Conservation (phyloP, 2,888 invertebrate genomes). For the Alsophila aescularia region DNA sequence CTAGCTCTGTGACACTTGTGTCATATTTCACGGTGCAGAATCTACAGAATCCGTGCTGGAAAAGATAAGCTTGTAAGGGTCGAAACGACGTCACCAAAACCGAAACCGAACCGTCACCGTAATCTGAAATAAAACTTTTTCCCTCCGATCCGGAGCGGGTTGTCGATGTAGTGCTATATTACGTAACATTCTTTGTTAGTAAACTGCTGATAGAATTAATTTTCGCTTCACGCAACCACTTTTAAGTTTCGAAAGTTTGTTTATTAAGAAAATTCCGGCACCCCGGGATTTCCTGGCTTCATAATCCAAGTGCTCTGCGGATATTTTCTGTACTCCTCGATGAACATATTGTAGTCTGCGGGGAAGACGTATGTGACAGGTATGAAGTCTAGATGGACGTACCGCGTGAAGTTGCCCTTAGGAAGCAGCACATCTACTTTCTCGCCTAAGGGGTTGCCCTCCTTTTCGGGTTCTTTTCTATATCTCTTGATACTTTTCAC, state of each 20-base stretch:
- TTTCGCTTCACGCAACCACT: constrained; percentile 94
- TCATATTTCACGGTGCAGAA: constrained; percentile 98
- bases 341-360: constrained; percentile 98
- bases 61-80: constrained; percentile 96
- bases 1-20: constrained; percentile 92
- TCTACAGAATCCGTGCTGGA: constrained; percentile 96
- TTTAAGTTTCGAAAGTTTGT: constrained; percentile 97
- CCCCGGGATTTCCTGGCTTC: constrained; percentile 98
- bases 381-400: constrained; percentile 93
- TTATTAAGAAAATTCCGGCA: constrained; percentile 97
- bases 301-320: constrained; percentile 99
- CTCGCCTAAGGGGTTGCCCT: constrained; percentile 94
- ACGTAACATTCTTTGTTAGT: constrained; percentile 96
- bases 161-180: constrained; percentile 98
- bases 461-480: constrained; percentile 95
- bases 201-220: constrained; percentile 92
- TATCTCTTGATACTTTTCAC: constrained; percentile 98
- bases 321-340: constrained; percentile 97
- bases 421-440: constrained; percentile 81
- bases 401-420: constrained; percentile 88
- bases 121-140: constrained; percentile 97
- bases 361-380: constrained; percentile 97
- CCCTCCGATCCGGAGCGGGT: constrained; percentile 96
- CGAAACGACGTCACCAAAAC: constrained; percentile 97
- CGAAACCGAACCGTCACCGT: no score